Evolutionary conservation across 1,140 invertebrate species (phyloP), one percentile per base, ranked within the genome.

Genomic region (Penaeus chinensis): DNA sequence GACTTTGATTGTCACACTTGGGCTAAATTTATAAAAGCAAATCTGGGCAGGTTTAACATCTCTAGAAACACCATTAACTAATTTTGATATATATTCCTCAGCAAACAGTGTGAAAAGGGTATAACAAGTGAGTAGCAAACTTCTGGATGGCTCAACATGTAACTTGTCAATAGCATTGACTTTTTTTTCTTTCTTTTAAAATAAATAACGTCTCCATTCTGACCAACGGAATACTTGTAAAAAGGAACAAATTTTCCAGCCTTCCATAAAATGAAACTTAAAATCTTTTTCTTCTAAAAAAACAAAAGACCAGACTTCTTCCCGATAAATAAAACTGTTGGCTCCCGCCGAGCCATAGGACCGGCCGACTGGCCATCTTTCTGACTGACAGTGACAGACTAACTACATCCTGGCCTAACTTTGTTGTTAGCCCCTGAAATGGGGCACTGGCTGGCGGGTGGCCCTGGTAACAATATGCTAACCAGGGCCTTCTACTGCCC

Each of bases 1-100:
- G 61, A 80, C 78, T 86, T 80, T 86, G 84, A 85, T 85, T 85
- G 83, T 85, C 83, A 85, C 74, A 85, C 83, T 85, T 85, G 83
- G 83, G 83, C 47, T 76, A 85, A 85, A 78, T 77, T 62, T 83
- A 77, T 85, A 82, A 82, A 82, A 82, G 81, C 63, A 82, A 82
- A 82, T 82, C 71, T 85, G 83, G 83, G 47, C 83, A 78, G 74
- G 83, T 85, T 85, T 42, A 85, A 85, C 74, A 85, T 78, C 74
- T 77, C 69, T 74, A 77, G 83, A 76, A 85, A 77, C 74, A 85
- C 83, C 83, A 78, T 71, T 85, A 85, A 85, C 83, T 85, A 85
- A 85, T 85, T 85, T 85, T 85, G 83, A 85, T 85, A 76, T 85
- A 78, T 76, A 77, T 76, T 85, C 74, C 74, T 78, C 47, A 63